Evolutionary conservation across 1,140 invertebrate genomes (phyloP).

Genomic region (Drosophila quadrilineata): DNA sequence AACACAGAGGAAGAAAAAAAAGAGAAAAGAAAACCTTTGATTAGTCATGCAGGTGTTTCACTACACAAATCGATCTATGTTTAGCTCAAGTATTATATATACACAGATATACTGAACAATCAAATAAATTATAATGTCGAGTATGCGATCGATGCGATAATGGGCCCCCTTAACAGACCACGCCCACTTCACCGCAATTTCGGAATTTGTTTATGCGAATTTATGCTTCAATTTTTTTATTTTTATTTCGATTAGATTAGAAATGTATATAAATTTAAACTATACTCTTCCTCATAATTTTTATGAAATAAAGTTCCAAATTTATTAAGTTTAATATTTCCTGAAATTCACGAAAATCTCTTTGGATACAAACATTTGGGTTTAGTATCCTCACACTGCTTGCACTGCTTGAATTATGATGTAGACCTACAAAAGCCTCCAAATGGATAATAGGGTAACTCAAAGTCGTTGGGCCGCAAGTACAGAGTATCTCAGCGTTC

Average conservation of each 20-base stretch:
- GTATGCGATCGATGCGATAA: conserved; percentile 47
- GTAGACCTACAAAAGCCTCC: too few species aligned
- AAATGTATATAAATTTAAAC: neutral
- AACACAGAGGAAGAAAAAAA: neutral
- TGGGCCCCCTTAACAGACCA: conserved; percentile 32
- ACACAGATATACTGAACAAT: conserved; percentile 36
- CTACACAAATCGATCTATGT: conserved; percentile 13
- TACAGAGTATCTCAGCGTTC: neutral
- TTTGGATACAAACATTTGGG: too few species aligned
- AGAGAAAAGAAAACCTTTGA: conserved; percentile 9
- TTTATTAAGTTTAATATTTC: too few species aligned
- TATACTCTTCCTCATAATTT: too few species aligned
- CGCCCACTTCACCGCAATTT: conserved; percentile 34
- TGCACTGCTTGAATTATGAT: neutral
- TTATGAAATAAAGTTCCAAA: too few species aligned
- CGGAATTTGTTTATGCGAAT: conserved; percentile 69
- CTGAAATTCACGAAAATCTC: too few species aligned
- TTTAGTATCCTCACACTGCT: too few species aligned
- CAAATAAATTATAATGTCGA: conserved; percentile 61
- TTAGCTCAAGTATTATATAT: conserved; percentile 43
- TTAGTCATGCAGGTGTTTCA: conserved; percentile 76
- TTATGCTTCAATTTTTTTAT: conserved; percentile 42
- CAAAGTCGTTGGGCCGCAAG: neutral
- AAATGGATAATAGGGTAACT: too few species aligned
- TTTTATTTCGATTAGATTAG: neutral